phyloP scores from a whole-genome alignment of 2,797 vertebrate genomes.

The Lithobates sylvaticus region DNA sequence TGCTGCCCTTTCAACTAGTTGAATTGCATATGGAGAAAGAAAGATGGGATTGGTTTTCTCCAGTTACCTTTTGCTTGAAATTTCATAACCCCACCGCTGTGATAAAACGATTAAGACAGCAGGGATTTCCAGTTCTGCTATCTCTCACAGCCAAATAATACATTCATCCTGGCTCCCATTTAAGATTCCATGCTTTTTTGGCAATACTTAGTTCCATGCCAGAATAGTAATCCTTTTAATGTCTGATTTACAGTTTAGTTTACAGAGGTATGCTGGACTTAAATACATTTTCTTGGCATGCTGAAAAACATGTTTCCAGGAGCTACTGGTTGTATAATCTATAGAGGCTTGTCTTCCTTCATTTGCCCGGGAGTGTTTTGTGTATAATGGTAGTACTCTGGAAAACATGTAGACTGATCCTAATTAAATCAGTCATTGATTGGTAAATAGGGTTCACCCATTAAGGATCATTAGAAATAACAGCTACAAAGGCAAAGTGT shows the following conservation, averaged over 20 bases:
- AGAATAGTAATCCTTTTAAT: neutral
- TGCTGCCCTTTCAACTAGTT: too few relatives aligned
- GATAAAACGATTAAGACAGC: neutral
- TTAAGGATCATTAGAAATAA: too few relatives aligned
- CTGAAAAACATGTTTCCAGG: neutral
- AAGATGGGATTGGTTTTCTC: too few relatives aligned
- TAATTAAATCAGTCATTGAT: too few relatives aligned
- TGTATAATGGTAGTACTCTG: neutral
- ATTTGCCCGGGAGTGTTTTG: neutral
- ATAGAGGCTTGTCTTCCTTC: neutral
- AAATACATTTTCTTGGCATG: neutral
- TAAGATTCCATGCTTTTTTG: neutral
- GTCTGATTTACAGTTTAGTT: neutral
- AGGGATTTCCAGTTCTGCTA: neutral
- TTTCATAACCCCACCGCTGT: neutral
- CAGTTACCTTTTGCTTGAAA: too few relatives aligned
- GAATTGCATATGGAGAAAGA: too few relatives aligned
- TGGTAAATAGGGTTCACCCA: too few relatives aligned
- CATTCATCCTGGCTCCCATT: neutral
- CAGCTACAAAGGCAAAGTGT: too few relatives aligned
- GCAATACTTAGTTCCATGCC: neutral
- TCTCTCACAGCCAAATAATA: neutral
- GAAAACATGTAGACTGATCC: neutral
- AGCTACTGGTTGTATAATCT: neutral
- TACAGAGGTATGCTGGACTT: neutral